Evolutionary conservation across 1,140 invertebrate genomes (phyloP).

Genomic region (Ridgeia piscesae): DNA sequence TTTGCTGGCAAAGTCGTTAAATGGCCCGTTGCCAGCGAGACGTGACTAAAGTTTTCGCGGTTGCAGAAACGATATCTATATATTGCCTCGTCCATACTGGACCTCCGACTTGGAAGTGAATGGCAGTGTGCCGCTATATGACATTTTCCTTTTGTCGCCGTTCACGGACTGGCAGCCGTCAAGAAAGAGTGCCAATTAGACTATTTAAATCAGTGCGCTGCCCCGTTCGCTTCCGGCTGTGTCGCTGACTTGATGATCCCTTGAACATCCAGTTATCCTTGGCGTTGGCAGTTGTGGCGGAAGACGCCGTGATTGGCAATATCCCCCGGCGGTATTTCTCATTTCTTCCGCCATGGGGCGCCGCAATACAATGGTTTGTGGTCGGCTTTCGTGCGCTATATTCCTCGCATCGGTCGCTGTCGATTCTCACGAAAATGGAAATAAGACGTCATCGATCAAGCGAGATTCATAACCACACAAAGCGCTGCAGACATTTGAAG

Average conservation of each 20-base stretch:
- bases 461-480: background rate
- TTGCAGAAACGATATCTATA: background rate
- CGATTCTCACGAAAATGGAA: background rate
- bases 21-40: background rate
- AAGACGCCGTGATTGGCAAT: background rate
- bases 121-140: background rate
- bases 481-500: background rate
- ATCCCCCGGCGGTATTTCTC: background rate
- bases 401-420: background rate
- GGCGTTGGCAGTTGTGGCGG: background rate
- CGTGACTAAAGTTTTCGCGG: background rate
- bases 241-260: background rate
- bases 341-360: background rate
- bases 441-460: background rate
- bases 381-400: background rate
- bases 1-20: background rate
- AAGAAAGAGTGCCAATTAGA: background rate
- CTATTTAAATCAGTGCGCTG: background rate
- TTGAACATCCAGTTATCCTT: background rate
- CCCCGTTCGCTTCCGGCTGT: background rate
- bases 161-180: background rate
- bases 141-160: background rate
- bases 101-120: background rate
- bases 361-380: background rate
- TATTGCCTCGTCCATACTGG: background rate